Conservation (phyloP, 2,888 invertebrate species). For the Ctena decussata region DNA sequence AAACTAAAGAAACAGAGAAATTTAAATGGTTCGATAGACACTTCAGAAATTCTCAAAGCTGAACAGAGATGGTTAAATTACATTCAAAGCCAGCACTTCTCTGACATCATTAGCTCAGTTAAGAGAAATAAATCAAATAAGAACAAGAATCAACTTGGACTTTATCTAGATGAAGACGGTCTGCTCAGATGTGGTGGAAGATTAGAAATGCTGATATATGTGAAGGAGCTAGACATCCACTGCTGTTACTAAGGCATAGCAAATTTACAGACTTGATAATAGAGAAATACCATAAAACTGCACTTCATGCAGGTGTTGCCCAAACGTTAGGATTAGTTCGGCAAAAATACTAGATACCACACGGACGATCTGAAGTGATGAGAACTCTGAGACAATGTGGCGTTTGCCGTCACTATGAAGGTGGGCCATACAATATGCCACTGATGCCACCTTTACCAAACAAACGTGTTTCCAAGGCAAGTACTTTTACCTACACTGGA, state of each 20-base stretch:
- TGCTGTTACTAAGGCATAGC: neutral
- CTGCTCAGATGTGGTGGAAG: neutral
- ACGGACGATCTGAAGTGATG: neutral
- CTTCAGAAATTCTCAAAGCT: neutral
- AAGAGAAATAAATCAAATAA: neutral
- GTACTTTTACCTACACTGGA: neutral
- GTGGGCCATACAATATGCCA: constrained; percentile 15
- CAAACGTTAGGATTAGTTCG: neutral
- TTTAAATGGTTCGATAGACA: neutral
- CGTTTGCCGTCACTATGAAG: constrained; percentile 16
- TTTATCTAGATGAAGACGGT: neutral
- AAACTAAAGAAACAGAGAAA: neutral
- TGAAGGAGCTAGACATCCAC: constrained; percentile 6
- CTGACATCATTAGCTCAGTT: neutral
- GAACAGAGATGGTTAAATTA: neutral
- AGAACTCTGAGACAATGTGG: neutral
- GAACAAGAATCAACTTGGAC: neutral
- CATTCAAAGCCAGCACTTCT: neutral
- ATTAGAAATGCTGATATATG: neutral
- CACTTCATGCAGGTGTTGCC: constrained; percentile 8
- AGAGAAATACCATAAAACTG: neutral
- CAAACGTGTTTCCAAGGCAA: constrained; percentile 1
- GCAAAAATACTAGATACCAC: constrained; percentile 20
- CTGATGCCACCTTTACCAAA: constrained; percentile 5
- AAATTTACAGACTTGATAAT: constrained; percentile 15